Percentiles rank a stretch among this genome's conserved stretches.
Evolutionary conservation across 2,797 vertebrate genomes (phyloP).

Genomic region (Varecia variegata): DNA sequence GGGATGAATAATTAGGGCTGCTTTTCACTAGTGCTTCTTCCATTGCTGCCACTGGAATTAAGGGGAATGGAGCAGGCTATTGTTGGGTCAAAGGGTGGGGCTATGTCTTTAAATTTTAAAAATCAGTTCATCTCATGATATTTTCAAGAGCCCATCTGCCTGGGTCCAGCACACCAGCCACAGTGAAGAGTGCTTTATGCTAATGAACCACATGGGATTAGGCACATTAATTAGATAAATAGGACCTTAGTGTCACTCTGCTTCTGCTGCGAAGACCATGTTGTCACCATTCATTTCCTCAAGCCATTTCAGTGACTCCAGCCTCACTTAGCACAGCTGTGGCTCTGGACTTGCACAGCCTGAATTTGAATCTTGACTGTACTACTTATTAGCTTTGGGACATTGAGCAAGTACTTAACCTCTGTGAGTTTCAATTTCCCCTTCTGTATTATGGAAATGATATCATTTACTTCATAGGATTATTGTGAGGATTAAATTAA

Average conservation of each 20-base stretch:
- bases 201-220: background rate
- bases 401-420: background rate
- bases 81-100: background rate
- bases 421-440: background rate
- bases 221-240: background rate
- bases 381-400: background rate
- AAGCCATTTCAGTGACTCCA: background rate
- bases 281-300: background rate
- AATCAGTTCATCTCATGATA: background rate
- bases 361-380: background rate
- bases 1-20: background rate
- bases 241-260: background rate
- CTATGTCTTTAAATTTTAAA: conserved; percentile 2
- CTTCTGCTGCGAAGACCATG: background rate
- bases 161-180: background rate
- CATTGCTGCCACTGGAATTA: background rate
- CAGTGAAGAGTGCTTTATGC: background rate
- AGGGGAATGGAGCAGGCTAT: background rate
- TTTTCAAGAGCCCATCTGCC: background rate
- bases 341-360: background rate
- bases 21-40: background rate
- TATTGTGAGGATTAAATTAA: background rate
- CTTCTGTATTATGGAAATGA: background rate
- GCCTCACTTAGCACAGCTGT: background rate
- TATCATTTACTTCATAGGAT: background rate